Evolutionary conservation across 2,888 invertebrate species (phyloP).

Genomic region (Capitulum mitella): DNA sequence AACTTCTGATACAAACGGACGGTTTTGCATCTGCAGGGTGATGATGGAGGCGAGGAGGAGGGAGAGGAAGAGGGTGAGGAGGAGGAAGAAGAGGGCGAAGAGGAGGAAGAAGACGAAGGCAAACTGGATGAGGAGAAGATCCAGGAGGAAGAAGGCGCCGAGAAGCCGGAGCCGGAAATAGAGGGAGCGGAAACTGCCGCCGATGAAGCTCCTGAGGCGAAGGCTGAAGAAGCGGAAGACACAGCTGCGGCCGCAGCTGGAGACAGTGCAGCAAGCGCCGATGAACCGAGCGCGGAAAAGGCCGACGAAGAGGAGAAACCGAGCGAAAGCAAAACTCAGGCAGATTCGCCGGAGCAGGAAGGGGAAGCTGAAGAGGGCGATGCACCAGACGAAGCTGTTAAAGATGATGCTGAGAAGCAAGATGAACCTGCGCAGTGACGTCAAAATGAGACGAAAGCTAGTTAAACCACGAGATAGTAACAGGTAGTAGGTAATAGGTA

Average conservation of each 20-base stretch:
- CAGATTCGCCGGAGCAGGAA: not conserved
- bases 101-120: not conserved
- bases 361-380: not conserved
- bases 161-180: not conserved
- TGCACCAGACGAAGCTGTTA: too few species aligned
- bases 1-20: not conserved
- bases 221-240: not conserved
- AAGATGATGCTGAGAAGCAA: too few species aligned
- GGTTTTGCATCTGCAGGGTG: not conserved
- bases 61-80: slow-evolving; percentile 3
- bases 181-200: not conserved
- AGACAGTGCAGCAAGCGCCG: not conserved
- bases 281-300: not conserved
- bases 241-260: not conserved
- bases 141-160: not conserved
- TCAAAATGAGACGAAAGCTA: too few species aligned
- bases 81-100: not conserved
- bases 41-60: not conserved
- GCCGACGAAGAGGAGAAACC: too few species aligned
- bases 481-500: too few species aligned
- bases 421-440: too few species aligned
- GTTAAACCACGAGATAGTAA: too few species aligned
- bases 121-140: not conserved
- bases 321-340: too few species aligned
- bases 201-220: not conserved